phyloP scores from a whole-genome alignment of 1,140 invertebrate genomes.

The Stegodyphus dumicola region DNA sequence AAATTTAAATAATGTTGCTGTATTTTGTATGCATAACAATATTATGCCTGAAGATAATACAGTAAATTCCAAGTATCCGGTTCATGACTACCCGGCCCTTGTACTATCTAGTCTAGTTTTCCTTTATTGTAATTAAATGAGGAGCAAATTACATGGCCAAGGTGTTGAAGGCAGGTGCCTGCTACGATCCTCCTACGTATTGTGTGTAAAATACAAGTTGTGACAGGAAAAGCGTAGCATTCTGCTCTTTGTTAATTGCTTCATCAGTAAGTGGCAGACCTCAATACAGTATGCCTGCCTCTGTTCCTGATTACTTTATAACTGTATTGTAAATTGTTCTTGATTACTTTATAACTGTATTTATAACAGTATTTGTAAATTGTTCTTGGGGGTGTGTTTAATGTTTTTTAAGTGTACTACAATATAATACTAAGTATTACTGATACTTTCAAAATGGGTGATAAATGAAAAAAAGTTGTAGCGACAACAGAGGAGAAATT shows the following conservation, averaged over 20 bases:
- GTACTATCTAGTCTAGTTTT: background rate
- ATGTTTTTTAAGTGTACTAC: background rate
- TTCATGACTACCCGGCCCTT: background rate
- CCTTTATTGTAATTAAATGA: background rate
- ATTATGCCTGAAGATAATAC: background rate
- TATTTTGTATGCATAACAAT: no score
- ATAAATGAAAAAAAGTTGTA: constrained; percentile 23
- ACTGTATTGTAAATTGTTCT: background rate
- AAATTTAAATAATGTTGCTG: no score
- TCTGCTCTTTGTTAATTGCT: background rate
- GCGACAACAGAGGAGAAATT: background rate
- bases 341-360: background rate
- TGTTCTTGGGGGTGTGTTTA: background rate
- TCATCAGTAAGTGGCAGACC: background rate
- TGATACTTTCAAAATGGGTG: background rate
- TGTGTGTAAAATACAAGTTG: background rate
- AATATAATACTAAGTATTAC: background rate
- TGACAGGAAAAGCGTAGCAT: background rate
- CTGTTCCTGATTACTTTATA: background rate
- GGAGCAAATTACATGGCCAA: background rate
- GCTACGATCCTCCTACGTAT: background rate
- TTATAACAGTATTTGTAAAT: no score
- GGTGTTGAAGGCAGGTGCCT: background rate
- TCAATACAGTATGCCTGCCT: background rate
- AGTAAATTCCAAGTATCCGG: background rate